Percentiles rank a stretch among this genome's conserved stretches.
phyloP scores from a whole-genome alignment of 1,140 invertebrate species.

The Cotesia chilonis region DNA sequence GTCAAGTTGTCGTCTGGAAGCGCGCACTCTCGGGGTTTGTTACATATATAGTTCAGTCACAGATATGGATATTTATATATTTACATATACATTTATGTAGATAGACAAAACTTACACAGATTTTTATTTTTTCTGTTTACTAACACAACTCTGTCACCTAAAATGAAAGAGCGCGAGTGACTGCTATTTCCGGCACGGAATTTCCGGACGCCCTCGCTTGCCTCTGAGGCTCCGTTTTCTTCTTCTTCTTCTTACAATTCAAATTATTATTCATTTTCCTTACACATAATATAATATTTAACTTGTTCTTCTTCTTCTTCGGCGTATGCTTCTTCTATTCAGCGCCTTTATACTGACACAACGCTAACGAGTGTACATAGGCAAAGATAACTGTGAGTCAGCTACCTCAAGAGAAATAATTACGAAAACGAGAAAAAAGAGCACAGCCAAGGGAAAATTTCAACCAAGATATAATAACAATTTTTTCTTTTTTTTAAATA shows the following conservation, averaged over 20 bases:
- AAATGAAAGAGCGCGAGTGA: slow-evolving; percentile 5
- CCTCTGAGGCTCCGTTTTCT: background rate
- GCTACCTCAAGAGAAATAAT: too few species aligned
- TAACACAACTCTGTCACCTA: slow-evolving; percentile 8
- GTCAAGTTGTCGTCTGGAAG: slow-evolving; percentile 4
- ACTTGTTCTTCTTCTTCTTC: background rate
- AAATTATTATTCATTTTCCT: background rate
- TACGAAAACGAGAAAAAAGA: slow-evolving; percentile 7
- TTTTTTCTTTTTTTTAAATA: too few species aligned
- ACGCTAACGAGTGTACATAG: too few species aligned
- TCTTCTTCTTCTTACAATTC: background rate
- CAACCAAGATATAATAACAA: too few species aligned
- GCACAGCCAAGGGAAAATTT: too few species aligned
- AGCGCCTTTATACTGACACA: too few species aligned
- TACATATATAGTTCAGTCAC: too few species aligned
- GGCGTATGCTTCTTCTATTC: too few species aligned
- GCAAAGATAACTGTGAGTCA: too few species aligned
- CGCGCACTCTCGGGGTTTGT: background rate
- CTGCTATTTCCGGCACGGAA: slow-evolving; percentile 31
- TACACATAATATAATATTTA: background rate
- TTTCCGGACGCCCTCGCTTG: slow-evolving; percentile 22
- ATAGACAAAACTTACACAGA: background rate
- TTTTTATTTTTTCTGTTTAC: too few species aligned
- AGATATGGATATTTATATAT: slow-evolving; percentile 3
- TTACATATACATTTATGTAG: background rate